Evolutionary conservation across 1,140 invertebrate species (phyloP).

Genomic region (Drosophila pallidifrons): DNA sequence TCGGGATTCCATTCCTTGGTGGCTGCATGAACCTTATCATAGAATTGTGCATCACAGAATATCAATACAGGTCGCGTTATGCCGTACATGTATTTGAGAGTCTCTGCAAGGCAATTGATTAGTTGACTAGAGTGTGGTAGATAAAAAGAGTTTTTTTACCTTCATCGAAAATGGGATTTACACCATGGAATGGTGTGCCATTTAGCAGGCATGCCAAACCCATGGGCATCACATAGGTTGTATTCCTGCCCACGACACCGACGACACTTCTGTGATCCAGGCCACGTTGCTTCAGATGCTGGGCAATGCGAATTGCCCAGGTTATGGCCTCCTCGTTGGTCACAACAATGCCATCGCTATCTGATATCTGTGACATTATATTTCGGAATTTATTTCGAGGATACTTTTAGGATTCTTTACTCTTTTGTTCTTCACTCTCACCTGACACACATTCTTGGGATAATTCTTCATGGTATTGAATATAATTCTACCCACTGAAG

Average conservation of each 20-base stretch:
- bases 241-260: constrained; percentile 43
- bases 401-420: constrained; percentile 49
- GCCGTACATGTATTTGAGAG: constrained; percentile 29
- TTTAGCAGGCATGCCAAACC: constrained; percentile 51
- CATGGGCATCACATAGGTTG: constrained; percentile 35
- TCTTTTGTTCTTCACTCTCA: constrained; percentile 42
- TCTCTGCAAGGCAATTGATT: constrained; percentile 8
- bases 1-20: constrained; percentile 18
- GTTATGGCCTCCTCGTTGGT: constrained; percentile 37
- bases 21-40: constrained; percentile 18
- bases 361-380: constrained; percentile 43
- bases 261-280: constrained; percentile 39
- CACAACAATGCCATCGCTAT: constrained; percentile 31
- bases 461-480: constrained; percentile 60
- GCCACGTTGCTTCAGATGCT: constrained; percentile 40
- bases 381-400: constrained; percentile 14
- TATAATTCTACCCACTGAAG: constrained; percentile 59
- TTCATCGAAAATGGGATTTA: constrained; percentile 44
- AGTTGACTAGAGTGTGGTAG: not conserved
- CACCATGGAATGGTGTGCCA: constrained; percentile 41
- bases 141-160: not conserved
- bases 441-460: constrained; percentile 64
- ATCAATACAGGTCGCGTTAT: constrained; percentile 48
- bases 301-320: constrained; percentile 47
- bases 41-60: constrained; percentile 53